Conservation (phyloP, 2,888 invertebrate genomes). For the Pachliopta kotzebuea region DNA sequence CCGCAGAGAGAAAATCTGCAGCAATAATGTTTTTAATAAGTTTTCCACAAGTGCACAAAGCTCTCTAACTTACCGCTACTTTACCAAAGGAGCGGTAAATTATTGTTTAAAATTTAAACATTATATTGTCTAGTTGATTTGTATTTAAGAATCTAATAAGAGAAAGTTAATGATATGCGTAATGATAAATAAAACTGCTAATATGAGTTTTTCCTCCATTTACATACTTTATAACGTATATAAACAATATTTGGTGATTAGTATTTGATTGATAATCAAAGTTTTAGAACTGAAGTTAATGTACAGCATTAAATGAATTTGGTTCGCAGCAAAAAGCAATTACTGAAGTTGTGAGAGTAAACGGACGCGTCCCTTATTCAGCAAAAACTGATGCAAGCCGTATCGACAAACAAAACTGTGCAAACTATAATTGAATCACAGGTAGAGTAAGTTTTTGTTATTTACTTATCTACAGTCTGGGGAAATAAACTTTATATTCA, state of each 20-base stretch:
- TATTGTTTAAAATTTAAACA: too few relatives aligned
- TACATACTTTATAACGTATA: neutral
- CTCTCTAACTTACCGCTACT: too few relatives aligned
- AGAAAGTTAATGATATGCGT: too few relatives aligned
- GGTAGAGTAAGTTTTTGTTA: constrained; percentile 41
- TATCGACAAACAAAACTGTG: constrained; percentile 38
- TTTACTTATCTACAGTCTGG: constrained; percentile 12
- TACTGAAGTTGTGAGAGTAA: constrained; percentile 41
- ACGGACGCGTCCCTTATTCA: constrained; percentile 41
- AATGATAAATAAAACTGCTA: too few relatives aligned
- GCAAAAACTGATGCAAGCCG: constrained; percentile 48
- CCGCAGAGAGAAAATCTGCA: too few relatives aligned
- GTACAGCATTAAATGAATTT: constrained; percentile 30
- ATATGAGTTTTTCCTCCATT: too few relatives aligned
- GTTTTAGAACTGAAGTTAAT: constrained; percentile 12
- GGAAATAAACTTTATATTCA: neutral
- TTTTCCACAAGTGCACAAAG: too few relatives aligned
- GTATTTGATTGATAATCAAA: constrained; percentile 16
- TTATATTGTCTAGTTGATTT: too few relatives aligned
- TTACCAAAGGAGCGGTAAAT: too few relatives aligned
- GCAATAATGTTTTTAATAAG: too few relatives aligned
- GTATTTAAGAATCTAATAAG: too few relatives aligned
- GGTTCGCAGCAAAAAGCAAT: constrained; percentile 43
- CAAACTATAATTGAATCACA: constrained; percentile 57
- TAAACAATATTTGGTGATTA: constrained; percentile 7